A percentile compares a stretch with the other conserved stretches of the same genome.
Evolutionary conservation across 2,888 invertebrate species (phyloP).

Genomic region (Campopleginae sp.): DNA sequence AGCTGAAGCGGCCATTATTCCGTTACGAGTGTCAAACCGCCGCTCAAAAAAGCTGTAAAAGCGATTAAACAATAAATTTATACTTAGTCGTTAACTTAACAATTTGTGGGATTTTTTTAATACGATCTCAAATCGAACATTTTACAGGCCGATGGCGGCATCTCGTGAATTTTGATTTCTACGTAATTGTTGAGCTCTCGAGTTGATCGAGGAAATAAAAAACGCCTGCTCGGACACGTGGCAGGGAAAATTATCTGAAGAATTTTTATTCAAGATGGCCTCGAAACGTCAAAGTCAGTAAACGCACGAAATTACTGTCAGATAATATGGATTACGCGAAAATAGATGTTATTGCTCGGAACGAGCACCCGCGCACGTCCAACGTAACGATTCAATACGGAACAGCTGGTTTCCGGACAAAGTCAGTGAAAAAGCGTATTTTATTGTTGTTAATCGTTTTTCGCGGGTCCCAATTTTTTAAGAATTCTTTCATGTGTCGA

Average conservation of each 20-base stretch:
- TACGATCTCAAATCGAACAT: neutral
- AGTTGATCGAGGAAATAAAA: neutral
- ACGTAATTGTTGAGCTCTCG: neutral
- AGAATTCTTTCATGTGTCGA: neutral
- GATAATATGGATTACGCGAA: slow-evolving; percentile 69
- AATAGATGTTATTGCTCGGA: slow-evolving; percentile 86
- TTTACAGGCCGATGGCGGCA: neutral
- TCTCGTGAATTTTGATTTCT: neutral
- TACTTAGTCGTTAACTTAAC: too few relatives aligned
- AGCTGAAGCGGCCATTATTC: too few relatives aligned
- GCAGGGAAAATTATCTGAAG: slow-evolving; percentile 7
- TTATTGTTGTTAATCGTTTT: slow-evolving; percentile 11
- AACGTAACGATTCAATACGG: slow-evolving; percentile 91
- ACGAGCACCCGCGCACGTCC: slow-evolving; percentile 90
- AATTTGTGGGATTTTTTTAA: too few relatives aligned
- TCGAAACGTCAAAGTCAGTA: neutral
- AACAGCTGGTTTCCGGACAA: slow-evolving; percentile 93
- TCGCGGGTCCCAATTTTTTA: slow-evolving; percentile 43
- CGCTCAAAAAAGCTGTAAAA: too few relatives aligned
- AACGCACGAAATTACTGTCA: neutral
- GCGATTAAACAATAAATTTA: too few relatives aligned
- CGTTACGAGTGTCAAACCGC: too few relatives aligned
- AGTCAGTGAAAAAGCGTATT: slow-evolving; percentile 85
- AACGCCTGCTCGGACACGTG: slow-evolving; percentile 8
- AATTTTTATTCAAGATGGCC: slow-evolving; percentile 15